Conservation (phyloP, 2,113 vertebrate genomes). For the Megaceryle torquata region DNA sequence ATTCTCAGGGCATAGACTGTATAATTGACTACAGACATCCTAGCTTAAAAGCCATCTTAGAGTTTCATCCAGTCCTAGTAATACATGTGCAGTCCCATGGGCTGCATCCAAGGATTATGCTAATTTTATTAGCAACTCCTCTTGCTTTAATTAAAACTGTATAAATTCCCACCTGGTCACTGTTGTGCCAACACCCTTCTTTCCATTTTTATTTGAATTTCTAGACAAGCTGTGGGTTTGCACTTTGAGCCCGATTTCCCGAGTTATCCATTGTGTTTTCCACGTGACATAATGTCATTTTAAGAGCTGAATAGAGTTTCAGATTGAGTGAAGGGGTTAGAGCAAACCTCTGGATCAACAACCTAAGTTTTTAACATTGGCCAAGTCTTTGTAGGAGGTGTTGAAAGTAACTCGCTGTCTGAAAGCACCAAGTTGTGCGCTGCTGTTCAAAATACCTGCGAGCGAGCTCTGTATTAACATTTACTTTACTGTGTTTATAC, state of each 20-base stretch:
- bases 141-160: slow-evolving; percentile 57
- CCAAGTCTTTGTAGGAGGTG: neutral
- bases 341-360: neutral
- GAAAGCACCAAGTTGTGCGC: neutral
- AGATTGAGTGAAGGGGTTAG: neutral
- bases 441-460: slow-evolving; percentile 13
- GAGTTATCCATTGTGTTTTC: neutral
- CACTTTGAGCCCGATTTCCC: neutral
- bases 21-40: slow-evolving; percentile 49
- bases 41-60: slow-evolving; percentile 33
- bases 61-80: slow-evolving; percentile 51
- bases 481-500: slow-evolving; percentile 74
- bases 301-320: neutral
- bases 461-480: slow-evolving; percentile 67
- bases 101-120: slow-evolving; percentile 43
- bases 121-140: slow-evolving; percentile 63
- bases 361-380: neutral
- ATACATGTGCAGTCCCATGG: slow-evolving; percentile 35
- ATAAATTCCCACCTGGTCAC: slow-evolving; percentile 61
- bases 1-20: slow-evolving; percentile 15
- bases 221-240: neutral
- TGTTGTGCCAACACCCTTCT: slow-evolving; percentile 44
- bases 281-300: neutral
- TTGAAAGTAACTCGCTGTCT: neutral
- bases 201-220: neutral